A percentile compares a stretch with the other conserved stretches of the same genome.
Conservation (phyloP, 1,140 invertebrate genomes). For the Metopolophium dirhodum region DNA sequence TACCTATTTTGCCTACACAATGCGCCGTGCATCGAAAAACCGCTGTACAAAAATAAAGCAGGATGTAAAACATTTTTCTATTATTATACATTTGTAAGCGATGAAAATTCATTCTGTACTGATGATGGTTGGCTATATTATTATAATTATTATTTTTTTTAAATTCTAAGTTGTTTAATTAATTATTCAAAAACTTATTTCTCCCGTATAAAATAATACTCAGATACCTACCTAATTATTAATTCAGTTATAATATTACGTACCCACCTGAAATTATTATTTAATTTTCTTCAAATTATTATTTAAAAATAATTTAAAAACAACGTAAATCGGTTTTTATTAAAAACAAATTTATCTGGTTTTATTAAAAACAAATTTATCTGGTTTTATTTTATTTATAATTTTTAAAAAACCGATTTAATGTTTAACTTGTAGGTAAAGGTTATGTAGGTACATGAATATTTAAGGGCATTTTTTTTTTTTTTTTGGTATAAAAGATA, state of each 20-base stretch:
- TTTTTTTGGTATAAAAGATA: too few species aligned
- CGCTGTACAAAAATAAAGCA: not conserved
- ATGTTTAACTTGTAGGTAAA: too few species aligned
- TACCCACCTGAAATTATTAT: too few species aligned
- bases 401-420: not conserved
- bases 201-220: not conserved
- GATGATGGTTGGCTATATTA: not conserved
- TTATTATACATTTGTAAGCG: not conserved
- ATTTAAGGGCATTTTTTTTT: too few species aligned
- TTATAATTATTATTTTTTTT: not conserved
- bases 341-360: too few species aligned
- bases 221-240: not conserved
- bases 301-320: not conserved
- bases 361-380: too few species aligned
- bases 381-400: not conserved
- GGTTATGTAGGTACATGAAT: too few species aligned
- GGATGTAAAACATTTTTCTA: too few species aligned
- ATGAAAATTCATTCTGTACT: not conserved
- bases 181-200: not conserved
- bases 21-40: not conserved
- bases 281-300: not conserved
- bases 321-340: not conserved
- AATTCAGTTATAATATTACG: not conserved
- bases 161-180: not conserved
- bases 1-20: not conserved